phyloP scores from a whole-genome alignment of 2,113 vertebrate species.

The Gnathonemus longibarbis region DNA sequence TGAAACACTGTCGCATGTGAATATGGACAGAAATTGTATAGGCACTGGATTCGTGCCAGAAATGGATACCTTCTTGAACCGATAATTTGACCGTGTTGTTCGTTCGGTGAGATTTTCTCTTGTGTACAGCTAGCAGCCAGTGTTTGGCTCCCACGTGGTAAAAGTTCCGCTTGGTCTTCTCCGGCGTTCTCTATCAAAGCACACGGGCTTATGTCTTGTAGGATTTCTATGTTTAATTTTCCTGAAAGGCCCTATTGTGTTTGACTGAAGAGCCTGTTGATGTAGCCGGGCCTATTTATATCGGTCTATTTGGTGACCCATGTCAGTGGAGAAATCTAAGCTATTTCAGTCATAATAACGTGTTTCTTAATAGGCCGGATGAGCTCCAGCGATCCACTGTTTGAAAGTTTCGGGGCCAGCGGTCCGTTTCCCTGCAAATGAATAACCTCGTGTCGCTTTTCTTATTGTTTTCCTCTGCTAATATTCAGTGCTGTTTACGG shows the following conservation, averaged over 20 bases:
- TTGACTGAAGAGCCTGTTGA: slow-evolving; percentile 3
- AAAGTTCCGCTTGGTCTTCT: not conserved
- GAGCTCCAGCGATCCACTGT: not conserved
- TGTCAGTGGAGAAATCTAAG: not conserved
- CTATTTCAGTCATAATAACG: not conserved
- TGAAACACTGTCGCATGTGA: not conserved
- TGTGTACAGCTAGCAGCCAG: not conserved
- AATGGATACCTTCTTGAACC: not conserved
- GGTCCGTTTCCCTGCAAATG: not conserved
- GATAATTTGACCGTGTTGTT: not conserved
- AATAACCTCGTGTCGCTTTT: not conserved
- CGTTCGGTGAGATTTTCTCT: not conserved
- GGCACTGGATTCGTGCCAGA: not conserved
- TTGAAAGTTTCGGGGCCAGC: not conserved
- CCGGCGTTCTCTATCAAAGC: not conserved
- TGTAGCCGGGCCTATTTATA: not conserved
- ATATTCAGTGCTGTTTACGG: not conserved
- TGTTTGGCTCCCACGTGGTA: not conserved
- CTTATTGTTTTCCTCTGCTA: not conserved
- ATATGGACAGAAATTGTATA: not conserved
- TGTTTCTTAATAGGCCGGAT: not conserved
- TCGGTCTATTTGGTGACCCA: not conserved
- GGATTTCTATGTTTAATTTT: not conserved
- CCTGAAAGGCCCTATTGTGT: not conserved
- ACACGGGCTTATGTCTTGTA: not conserved